phyloP scores from a whole-genome alignment of 2,888 invertebrate genomes.

The Drosophila phalerata region DNA sequence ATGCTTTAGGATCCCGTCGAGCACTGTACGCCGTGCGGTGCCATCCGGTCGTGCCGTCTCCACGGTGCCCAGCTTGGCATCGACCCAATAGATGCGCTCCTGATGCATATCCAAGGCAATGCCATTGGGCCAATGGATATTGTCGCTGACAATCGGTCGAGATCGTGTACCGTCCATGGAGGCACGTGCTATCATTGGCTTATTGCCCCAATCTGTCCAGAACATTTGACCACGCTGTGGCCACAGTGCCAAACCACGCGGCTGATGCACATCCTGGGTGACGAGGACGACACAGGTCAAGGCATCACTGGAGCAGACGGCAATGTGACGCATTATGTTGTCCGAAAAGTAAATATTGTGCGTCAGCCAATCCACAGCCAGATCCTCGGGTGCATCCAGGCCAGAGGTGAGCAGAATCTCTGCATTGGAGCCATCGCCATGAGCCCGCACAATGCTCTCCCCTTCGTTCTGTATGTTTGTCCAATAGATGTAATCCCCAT shows the following conservation, averaged over 20 bases:
- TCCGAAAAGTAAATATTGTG: constrained; percentile 93
- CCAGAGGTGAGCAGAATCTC: constrained; percentile 89
- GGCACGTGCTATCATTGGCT: constrained; percentile 91
- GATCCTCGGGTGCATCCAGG: constrained; percentile 90
- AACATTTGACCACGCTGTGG: constrained; percentile 92
- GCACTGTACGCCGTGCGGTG: constrained; percentile 88
- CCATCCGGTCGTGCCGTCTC: constrained; percentile 89
- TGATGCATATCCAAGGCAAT: constrained; percentile 93
- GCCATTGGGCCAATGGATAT: constrained; percentile 93
- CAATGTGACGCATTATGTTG: constrained; percentile 89
- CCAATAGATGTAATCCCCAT: constrained; percentile 91
- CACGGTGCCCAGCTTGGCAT: constrained; percentile 89
- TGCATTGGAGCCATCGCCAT: constrained; percentile 87
- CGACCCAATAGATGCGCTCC: constrained; percentile 94
- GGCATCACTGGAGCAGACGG: constrained; percentile 90
- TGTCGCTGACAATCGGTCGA: constrained; percentile 87
- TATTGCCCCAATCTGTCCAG: constrained; percentile 95
- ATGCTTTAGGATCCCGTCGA: constrained; percentile 89
- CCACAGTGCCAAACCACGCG: constrained; percentile 90
- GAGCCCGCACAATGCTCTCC: constrained; percentile 90
- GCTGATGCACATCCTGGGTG: constrained; percentile 88
- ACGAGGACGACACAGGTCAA: constrained; percentile 88
- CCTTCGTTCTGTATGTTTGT: constrained; percentile 90
- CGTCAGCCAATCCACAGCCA: constrained; percentile 92
- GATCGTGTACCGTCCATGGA: constrained; percentile 93